Evolutionary conservation across 1,140 invertebrate genomes (phyloP).

Genomic region (Diorhabda sublineata): DNA sequence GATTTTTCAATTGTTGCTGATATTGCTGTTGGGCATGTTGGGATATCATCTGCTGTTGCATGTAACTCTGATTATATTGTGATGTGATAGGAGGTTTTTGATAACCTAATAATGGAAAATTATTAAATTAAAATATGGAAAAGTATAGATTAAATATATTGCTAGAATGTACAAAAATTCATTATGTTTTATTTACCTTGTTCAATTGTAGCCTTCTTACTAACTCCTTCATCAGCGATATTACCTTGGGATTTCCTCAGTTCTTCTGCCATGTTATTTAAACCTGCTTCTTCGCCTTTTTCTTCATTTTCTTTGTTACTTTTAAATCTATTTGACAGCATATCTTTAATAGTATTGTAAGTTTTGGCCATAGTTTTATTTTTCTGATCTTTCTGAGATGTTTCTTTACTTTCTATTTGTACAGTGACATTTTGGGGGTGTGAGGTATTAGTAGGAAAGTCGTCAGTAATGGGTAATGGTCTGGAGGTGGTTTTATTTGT

Average conservation of each 20-base stretch:
- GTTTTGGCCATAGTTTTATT: constrained; percentile 68
- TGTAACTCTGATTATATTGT: constrained; percentile 55
- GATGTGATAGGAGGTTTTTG: constrained; percentile 50
- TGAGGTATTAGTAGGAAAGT: constrained; percentile 32
- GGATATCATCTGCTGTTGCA: constrained; percentile 55
- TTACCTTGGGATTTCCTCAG: constrained; percentile 52
- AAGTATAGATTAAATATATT: not conserved
- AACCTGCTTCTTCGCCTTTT: constrained; percentile 52
- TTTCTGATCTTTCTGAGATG: constrained; percentile 50
- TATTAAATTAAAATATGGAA: not conserved
- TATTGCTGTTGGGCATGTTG: constrained; percentile 45
- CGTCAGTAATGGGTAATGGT: constrained; percentile 4
- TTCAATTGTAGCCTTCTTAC: constrained; percentile 47
- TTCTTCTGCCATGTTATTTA: constrained; percentile 62
- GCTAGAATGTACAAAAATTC: not conserved
- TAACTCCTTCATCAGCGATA: constrained; percentile 46
- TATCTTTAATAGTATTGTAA: constrained; percentile 79
- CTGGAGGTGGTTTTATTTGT: constrained; percentile 25
- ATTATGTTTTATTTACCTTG: constrained; percentile 40
- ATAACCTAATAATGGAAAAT: constrained; percentile 4
- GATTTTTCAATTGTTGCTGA: constrained; percentile 44
- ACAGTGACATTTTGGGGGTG: constrained; percentile 49
- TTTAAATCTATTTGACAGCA: constrained; percentile 77
- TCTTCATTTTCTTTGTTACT: constrained; percentile 55
- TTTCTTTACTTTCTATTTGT: constrained; percentile 53